Evolutionary conservation across 2,888 invertebrate genomes (phyloP).

Genomic region (Drosophila peninsularis): DNA sequence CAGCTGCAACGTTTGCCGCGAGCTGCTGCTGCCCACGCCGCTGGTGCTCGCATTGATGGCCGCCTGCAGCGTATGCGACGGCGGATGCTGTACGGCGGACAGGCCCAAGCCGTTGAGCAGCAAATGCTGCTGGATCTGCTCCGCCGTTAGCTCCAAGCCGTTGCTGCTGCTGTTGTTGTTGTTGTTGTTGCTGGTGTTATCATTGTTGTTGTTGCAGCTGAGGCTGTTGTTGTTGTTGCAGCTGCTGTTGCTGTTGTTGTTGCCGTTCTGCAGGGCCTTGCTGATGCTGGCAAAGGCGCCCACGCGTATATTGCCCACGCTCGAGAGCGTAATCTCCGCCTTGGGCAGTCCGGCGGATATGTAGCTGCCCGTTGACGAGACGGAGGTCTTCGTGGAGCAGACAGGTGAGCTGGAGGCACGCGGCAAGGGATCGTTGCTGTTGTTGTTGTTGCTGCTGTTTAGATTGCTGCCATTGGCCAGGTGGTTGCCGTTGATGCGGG

Average conservation of each 20-base stretch:
- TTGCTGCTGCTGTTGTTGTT: constrained; percentile 34
- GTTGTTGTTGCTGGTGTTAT: constrained; percentile 26
- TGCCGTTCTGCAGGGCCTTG: constrained; percentile 73
- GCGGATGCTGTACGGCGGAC: constrained; percentile 77
- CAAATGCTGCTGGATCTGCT: constrained; percentile 75
- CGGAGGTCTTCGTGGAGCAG: constrained; percentile 64
- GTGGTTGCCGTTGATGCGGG: constrained; percentile 15
- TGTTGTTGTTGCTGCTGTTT: constrained; percentile 26
- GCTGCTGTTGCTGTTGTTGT: constrained; percentile 25
- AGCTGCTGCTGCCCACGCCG: constrained; percentile 24
- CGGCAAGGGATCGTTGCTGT: constrained; percentile 40
- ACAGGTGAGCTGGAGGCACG: constrained; percentile 63
- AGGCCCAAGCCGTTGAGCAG: constrained; percentile 77
- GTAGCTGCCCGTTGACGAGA: constrained; percentile 65
- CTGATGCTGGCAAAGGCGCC: constrained; percentile 79
- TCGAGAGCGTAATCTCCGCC: constrained; percentile 75
- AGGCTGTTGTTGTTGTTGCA: constrained; percentile 29
- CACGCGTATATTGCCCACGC: constrained; percentile 80
- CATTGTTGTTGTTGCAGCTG: constrained; percentile 27
- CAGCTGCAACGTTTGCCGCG: constrained; percentile 57
- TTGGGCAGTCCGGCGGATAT: constrained; percentile 56
- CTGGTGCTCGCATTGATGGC: constrained; percentile 55
- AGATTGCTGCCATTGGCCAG: constrained; percentile 18
- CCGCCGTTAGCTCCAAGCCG: constrained; percentile 60
- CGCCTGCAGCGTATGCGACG: constrained; percentile 41